Percentiles rank a stretch among this genome's conserved stretches.
Evolutionary conservation across 1,140 invertebrate species (phyloP).

Genomic region (Diorhabda sublineata): DNA sequence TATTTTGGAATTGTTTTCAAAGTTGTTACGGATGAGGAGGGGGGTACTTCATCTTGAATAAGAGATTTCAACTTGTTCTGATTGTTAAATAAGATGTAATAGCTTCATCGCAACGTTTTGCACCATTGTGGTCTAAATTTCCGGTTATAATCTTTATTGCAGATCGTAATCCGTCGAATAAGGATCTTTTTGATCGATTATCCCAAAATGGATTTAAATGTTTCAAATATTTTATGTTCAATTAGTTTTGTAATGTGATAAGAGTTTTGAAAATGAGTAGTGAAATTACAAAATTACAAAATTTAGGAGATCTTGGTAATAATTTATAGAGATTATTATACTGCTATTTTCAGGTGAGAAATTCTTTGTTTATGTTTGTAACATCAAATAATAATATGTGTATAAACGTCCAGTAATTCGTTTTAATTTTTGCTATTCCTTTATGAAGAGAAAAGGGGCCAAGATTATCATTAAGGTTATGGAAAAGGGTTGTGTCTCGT

Average conservation of each 20-base stretch:
- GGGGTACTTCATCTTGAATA: slow-evolving; percentile 5
- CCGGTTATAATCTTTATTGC: slow-evolving; percentile 22
- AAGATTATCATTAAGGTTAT: slow-evolving; percentile 22
- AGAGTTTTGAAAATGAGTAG: not conserved
- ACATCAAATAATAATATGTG: slow-evolving; percentile 17
- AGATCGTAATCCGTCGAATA: slow-evolving; percentile 21
- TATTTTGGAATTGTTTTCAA: slow-evolving; percentile 12
- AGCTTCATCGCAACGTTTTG: slow-evolving; percentile 18
- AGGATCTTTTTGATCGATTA: slow-evolving; percentile 8
- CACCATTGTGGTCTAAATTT: slow-evolving; percentile 24
- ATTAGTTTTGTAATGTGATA: not conserved
- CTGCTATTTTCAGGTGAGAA: slow-evolving; percentile 13
- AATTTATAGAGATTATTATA: slow-evolving; percentile 14
- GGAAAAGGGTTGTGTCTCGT: not conserved
- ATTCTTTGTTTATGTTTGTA: slow-evolving; percentile 4
- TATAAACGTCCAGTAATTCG: slow-evolving; percentile 21
- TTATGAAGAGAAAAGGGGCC: slow-evolving; percentile 25
- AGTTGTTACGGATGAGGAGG: slow-evolving; percentile 14
- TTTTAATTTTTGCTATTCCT: slow-evolving; percentile 16
- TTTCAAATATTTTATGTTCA: slow-evolving; percentile 11
- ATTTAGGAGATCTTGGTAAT: not conserved
- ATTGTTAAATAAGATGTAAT: slow-evolving; percentile 15
- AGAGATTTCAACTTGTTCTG: slow-evolving; percentile 17
- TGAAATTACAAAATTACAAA: not conserved
- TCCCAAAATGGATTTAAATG: slow-evolving; percentile 6